phyloP scores from a whole-genome alignment of 2,113 vertebrate species.

The Eudyptes chrysolophus region DNA sequence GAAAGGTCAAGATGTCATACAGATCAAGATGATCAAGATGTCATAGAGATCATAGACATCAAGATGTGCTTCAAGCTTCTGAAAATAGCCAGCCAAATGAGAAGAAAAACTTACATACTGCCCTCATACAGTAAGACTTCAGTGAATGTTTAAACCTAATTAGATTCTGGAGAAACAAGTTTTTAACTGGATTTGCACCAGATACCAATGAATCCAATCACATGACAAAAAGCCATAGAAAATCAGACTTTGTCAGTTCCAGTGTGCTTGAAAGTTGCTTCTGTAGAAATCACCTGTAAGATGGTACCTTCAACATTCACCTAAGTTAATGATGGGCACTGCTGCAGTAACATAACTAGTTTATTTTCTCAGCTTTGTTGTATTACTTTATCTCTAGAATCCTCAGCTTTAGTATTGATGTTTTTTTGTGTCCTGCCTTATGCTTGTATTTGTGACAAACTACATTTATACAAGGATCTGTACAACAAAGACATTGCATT shows the following conservation, averaged over 20 bases:
- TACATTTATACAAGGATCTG: not conserved
- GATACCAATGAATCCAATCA: not conserved
- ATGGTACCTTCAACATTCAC: not conserved
- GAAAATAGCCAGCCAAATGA: not conserved
- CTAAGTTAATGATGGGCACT: not conserved
- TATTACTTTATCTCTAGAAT: not conserved
- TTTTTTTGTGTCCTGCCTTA: not conserved
- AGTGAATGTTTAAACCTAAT: not conserved
- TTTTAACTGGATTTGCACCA: not conserved
- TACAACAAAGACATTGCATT: not conserved
- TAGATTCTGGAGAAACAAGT: not conserved
- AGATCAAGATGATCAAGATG: not conserved
- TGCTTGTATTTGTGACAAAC: not conserved
- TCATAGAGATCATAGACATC: not conserved
- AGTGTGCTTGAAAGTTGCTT: not conserved
- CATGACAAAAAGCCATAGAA: not conserved
- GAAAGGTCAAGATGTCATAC: not conserved
- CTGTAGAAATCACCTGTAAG: not conserved
- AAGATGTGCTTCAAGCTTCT: not conserved
- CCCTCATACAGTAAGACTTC: not conserved
- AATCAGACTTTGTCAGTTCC: not conserved
- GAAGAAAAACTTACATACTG: not conserved
- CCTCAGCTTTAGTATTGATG: not conserved
- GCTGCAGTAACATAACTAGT: not conserved
- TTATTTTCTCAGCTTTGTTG: not conserved